A percentile compares a stretch with the other conserved stretches of the same genome.
phyloP scores from a whole-genome alignment of 2,797 vertebrate species.

The Lophius americanus region DNA sequence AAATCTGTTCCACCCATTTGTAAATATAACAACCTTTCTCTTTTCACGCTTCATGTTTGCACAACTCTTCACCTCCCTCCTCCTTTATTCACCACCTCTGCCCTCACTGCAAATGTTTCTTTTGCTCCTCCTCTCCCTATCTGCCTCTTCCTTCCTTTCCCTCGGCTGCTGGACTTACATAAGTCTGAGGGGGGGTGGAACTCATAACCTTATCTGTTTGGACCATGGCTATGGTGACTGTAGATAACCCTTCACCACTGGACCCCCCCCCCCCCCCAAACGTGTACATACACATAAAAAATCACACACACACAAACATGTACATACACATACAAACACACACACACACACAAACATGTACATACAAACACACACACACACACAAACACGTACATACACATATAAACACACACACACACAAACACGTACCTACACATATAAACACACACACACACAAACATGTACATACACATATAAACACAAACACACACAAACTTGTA shows the following conservation, averaged over 20 bases:
- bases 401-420: too few relatives aligned
- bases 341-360: too few relatives aligned
- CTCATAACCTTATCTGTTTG: constrained; percentile 69
- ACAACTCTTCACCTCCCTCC: constrained; percentile 18
- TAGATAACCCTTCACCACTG: constrained; percentile 74
- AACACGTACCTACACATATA: too few relatives aligned
- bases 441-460: too few relatives aligned
- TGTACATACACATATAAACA: too few relatives aligned
- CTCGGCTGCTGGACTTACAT: constrained; percentile 47
- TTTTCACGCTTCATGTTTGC: constrained; percentile 23
- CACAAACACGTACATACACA: too few relatives aligned
- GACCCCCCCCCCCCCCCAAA: constrained; percentile 14
- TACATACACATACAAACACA: too few relatives aligned
- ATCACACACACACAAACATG: constrained; percentile 6
- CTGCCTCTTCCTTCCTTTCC: constrained; percentile 9
- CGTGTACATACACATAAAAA: too few relatives aligned
- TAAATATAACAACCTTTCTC: constrained; percentile 23
- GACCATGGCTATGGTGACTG: constrained; percentile 59
- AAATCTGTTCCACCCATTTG: constrained; percentile 27
- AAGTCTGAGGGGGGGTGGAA: constrained; percentile 36
- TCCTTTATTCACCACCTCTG: constrained; percentile 19
- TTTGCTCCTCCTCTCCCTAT: background rate
- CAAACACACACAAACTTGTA: too few relatives aligned
- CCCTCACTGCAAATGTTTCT: constrained; percentile 10
- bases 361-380: too few relatives aligned